phyloP scores from a whole-genome alignment of 2,797 vertebrate species.

The Triplophysa yarkandensis region DNA sequence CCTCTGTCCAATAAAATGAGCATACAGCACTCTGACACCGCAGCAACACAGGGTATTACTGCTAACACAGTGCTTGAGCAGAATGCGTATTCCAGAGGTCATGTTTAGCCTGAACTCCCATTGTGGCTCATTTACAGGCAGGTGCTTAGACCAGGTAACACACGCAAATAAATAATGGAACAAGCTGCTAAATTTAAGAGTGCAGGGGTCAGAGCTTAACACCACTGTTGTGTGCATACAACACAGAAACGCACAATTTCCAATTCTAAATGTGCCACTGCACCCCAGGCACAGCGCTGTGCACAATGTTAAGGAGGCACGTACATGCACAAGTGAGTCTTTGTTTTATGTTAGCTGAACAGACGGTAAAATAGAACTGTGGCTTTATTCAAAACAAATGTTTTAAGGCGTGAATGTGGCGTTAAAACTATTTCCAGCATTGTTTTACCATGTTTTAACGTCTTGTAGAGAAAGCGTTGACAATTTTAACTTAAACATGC shows the following conservation, averaged over 20 bases:
- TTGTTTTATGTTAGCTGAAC: constrained; percentile 8
- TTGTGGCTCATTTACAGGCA: constrained; percentile 53
- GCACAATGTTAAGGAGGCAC: neutral
- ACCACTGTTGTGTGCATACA: neutral
- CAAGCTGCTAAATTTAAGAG: constrained; percentile 41
- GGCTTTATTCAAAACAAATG: constrained; percentile 2
- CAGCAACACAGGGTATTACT: constrained; percentile 21
- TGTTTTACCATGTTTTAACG: neutral
- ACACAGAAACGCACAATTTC: constrained; percentile 3
- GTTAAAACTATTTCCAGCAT: neutral
- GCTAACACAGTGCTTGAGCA: constrained; percentile 23
- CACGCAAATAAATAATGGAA: constrained; percentile 55
- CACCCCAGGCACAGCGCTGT: constrained; percentile 5
- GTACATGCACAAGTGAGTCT: neutral
- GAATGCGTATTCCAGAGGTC: constrained; percentile 33
- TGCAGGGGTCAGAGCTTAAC: constrained; percentile 27
- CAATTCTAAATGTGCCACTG: constrained; percentile 12
- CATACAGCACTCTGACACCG: constrained; percentile 11
- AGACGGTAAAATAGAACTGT: neutral
- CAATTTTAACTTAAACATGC: constrained; percentile 10
- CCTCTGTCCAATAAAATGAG: constrained; percentile 31
- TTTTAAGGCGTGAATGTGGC: constrained; percentile 3
- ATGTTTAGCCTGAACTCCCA: constrained; percentile 52
- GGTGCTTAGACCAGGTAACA: constrained; percentile 42
- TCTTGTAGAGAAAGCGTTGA: neutral